Percentiles rank a stretch among this genome's conserved stretches.
Evolutionary conservation across 2,888 invertebrate species (phyloP).

Genomic region (Sisyra nigra): DNA sequence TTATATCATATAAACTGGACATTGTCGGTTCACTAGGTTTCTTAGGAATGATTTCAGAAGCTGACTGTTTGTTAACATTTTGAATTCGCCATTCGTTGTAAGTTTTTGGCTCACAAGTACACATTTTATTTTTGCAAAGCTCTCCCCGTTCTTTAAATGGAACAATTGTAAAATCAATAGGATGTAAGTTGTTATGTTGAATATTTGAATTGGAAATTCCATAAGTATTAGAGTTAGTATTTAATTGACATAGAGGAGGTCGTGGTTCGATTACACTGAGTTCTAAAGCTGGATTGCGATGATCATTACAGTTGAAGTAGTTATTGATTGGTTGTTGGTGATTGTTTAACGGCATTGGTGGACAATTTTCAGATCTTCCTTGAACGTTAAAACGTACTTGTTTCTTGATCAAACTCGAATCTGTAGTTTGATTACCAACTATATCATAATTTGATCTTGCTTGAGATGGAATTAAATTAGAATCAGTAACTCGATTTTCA

Average conservation of each 20-base stretch:
- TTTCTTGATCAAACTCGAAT: slow-evolving; percentile 1
- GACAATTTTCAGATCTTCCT: neutral
- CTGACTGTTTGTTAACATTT: neutral
- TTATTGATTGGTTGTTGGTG: neutral
- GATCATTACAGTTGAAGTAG: neutral
- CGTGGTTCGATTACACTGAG: neutral
- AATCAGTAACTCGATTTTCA: slow-evolving; percentile 1
- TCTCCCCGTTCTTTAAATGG: no score
- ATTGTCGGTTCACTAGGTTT: slow-evolving; percentile 38
- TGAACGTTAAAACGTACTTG: slow-evolving; percentile 3
- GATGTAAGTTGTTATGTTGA: no score
- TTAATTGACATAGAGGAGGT: neutral
- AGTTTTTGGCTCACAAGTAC: neutral
- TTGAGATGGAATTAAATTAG: neutral
- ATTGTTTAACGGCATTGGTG: neutral
- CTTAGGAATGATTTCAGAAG: neutral
- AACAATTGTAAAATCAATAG: no score
- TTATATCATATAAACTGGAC: slow-evolving; percentile 43
- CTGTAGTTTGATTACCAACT: no score
- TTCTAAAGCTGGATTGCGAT: neutral
- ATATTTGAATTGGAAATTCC: neutral
- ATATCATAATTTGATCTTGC: neutral
- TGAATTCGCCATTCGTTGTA: neutral
- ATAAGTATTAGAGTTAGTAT: neutral
- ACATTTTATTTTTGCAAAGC: neutral